Evolutionary conservation across 2,797 vertebrate genomes (phyloP).

Genomic region (Silurus aristotelis): DNA sequence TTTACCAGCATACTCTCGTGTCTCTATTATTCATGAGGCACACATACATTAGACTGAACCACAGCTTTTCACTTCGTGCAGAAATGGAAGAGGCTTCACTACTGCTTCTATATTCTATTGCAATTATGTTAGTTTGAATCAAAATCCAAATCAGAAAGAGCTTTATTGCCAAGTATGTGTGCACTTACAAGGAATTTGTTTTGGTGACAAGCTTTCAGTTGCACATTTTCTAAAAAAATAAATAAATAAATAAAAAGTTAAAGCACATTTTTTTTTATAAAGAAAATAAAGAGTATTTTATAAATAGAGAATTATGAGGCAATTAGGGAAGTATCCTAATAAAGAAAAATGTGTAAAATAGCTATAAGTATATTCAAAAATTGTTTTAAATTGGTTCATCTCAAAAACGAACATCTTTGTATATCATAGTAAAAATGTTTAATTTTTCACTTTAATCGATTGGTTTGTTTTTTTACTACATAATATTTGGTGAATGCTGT

Average conservation of each 20-base stretch:
- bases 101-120: neutral
- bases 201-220: no score
- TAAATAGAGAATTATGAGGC: no score
- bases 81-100: neutral
- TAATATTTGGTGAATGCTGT: neutral
- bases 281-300: no score
- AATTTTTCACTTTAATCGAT: neutral
- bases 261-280: no score
- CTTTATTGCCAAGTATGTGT: no score
- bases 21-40: neutral
- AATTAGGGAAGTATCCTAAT: neutral
- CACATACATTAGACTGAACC: neutral
- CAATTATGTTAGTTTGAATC: no score
- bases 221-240: no score
- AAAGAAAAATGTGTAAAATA: neutral
- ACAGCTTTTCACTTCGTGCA: neutral
- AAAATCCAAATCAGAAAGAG: no score
- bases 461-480: neutral
- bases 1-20: neutral
- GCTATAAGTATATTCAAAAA: neutral
- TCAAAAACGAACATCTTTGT: neutral
- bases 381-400: neutral
- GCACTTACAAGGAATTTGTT: no score
- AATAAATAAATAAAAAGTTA: no score
- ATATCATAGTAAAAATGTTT: neutral